phyloP scores from a whole-genome alignment of 2,113 vertebrate species.

The Climacteris rufus region DNA sequence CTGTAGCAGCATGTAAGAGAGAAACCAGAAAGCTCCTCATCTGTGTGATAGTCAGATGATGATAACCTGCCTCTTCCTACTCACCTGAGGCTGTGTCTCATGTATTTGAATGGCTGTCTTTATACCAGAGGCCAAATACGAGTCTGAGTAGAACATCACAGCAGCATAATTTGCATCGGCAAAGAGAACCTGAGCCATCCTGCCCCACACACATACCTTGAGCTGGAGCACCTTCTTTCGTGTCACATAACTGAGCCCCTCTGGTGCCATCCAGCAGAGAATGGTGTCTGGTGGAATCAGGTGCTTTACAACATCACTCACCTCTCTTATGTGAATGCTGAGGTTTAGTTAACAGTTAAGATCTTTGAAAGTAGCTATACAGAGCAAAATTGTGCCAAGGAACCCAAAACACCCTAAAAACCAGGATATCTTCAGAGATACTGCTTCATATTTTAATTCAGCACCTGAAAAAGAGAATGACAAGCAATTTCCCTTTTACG shows the following conservation, averaged over 20 bases:
- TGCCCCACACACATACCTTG: neutral
- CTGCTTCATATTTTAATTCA: neutral
- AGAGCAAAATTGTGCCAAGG: neutral
- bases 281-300: neutral
- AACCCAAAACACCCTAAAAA: neutral
- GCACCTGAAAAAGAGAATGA: neutral
- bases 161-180: neutral
- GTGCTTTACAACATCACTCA: neutral
- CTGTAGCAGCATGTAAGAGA: neutral
- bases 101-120: neutral
- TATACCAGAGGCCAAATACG: neutral
- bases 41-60: neutral
- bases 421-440: neutral
- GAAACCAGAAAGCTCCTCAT: neutral
- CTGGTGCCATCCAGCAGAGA: neutral
- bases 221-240: neutral
- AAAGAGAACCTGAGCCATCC: neutral
- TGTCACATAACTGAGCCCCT: accelerated
- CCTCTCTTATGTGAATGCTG: accelerated
- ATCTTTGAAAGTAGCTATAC: neutral
- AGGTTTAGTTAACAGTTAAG: neutral
- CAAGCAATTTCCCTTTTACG: constrained; percentile 36
- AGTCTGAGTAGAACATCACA: neutral
- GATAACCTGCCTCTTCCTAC: neutral
- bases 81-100: neutral